Percentiles rank a stretch among this genome's conserved stretches.
phyloP scores from a whole-genome alignment of 2,888 invertebrate species.

The Tanaodytes sp. region DNA sequence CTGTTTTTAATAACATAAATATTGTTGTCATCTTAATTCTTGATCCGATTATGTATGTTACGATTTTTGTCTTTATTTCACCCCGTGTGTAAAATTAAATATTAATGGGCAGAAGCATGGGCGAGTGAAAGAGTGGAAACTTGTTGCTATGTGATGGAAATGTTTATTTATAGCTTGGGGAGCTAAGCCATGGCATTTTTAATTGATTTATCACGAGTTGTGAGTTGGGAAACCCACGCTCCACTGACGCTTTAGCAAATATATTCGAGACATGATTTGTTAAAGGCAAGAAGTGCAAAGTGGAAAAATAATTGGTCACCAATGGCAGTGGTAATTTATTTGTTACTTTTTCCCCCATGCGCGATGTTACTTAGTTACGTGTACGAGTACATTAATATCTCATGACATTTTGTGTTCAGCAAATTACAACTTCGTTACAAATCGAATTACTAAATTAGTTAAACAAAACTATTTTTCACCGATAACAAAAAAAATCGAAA shows the following conservation, averaged over 20 bases:
- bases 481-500: too few species aligned
- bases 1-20: too few species aligned
- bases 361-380: conserved; percentile 23
- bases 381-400: conserved; percentile 11
- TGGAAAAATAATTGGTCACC: conserved; percentile 48
- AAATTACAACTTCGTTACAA: too few species aligned
- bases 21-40: too few species aligned
- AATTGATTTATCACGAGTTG: conserved; percentile 46
- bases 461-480: too few species aligned
- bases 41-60: too few species aligned
- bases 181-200: conserved; percentile 33
- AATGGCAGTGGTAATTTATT: conserved; percentile 44
- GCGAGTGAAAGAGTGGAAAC: conserved; percentile 12
- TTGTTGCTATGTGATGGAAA: conserved; percentile 29
- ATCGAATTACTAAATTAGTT: too few species aligned
- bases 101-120: conserved; percentile 11
- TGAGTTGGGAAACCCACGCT: conserved; percentile 45
- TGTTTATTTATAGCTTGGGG: conserved; percentile 32
- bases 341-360: conserved; percentile 37
- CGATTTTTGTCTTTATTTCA: too few species aligned
- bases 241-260: conserved; percentile 32
- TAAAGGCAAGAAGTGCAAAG: conserved; percentile 39
- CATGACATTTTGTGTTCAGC: too few species aligned
- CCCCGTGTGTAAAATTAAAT: conserved; percentile 9
- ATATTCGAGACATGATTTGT: conserved; percentile 39